Percentiles rank a stretch among this genome's conserved stretches.
These are phyloP conservation scores for Tiaroga cobitis DNA, from an alignment of 2,797 vertebrate species.

Conservation along the genomic window DNA sequence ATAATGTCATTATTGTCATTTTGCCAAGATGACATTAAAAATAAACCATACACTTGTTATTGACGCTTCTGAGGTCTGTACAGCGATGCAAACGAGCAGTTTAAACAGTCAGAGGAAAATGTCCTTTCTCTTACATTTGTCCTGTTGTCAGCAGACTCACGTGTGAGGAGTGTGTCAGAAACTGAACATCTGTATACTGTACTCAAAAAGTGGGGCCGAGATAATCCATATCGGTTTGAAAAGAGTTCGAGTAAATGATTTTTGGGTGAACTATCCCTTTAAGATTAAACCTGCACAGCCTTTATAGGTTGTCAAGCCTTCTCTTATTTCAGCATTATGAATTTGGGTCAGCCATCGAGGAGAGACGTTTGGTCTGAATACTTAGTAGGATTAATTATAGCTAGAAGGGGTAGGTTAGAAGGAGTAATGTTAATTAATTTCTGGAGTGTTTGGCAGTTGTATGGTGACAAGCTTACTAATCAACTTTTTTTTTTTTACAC, in stretches of 20 bases:
- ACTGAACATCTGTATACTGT: neutral
- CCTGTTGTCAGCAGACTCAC: too few relatives aligned
- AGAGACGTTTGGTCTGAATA: constrained; percentile 24
- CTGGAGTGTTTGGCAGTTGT: constrained; percentile 43
- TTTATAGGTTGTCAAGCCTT: constrained; percentile 24
- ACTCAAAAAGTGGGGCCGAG: too few relatives aligned
- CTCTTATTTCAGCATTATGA: constrained; percentile 25
- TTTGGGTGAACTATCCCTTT: constrained; percentile 1
- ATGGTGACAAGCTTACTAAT: constrained; percentile 49
- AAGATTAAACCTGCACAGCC: neutral
- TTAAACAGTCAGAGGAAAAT: too few relatives aligned
- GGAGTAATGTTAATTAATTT: constrained; percentile 49
- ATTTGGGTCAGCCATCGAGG: constrained; percentile 40
- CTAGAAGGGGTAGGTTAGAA: constrained; percentile 38
- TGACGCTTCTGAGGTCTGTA: too few relatives aligned
- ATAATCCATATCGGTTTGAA: neutral
- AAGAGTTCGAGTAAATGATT: neutral
- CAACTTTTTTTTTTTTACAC: constrained; percentile 28
- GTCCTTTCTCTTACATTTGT: too few relatives aligned
- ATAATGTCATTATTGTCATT: neutral
- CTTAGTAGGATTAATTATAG: constrained; percentile 37
- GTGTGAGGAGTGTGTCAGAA: neutral
- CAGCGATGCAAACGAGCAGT: too few relatives aligned
- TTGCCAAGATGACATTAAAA: neutral
- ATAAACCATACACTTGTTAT: neutral